These are phyloP conservation scores for Heliconius melpomene DNA, from an alignment of 1,140 invertebrate species.

Conservation along the genomic window DNA sequence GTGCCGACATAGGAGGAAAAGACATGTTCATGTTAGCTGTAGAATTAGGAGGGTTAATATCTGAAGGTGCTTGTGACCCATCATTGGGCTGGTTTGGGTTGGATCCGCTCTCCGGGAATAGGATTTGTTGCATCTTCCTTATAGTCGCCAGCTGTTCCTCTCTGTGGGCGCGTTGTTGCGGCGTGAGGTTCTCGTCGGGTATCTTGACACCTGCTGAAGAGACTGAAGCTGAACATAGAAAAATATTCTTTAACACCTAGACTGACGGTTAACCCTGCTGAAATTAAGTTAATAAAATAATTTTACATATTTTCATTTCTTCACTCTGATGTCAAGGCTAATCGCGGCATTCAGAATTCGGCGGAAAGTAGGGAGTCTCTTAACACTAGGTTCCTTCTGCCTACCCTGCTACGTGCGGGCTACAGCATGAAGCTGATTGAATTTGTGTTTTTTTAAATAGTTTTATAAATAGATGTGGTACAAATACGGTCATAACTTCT, in stretches of 20 bases:
- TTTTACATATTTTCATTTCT: too few species aligned
- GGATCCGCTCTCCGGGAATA: constrained; percentile 89
- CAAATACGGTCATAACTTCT: too few species aligned
- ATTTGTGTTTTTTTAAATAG: not conserved
- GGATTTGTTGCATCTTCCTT: constrained; percentile 94
- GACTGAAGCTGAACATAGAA: constrained; percentile 48
- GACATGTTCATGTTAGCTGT: constrained; percentile 74
- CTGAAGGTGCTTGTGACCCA: constrained; percentile 53
- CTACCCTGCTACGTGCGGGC: too few species aligned
- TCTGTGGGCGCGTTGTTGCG: constrained; percentile 95
- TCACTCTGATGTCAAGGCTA: too few species aligned
- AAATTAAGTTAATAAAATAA: not conserved
- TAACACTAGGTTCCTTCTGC: too few species aligned
- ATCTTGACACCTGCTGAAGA: constrained; percentile 89
- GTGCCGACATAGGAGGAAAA: constrained; percentile 72
- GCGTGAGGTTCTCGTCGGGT: constrained; percentile 97
- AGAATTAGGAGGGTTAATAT: constrained; percentile 73
- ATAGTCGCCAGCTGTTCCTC: constrained; percentile 95
- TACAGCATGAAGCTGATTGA: too few species aligned
- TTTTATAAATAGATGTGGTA: not conserved
- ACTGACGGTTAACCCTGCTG: not conserved
- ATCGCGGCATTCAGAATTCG: too few species aligned
- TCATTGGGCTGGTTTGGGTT: constrained; percentile 66
- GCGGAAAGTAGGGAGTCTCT: too few species aligned
- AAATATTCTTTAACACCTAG: constrained; percentile 42